phyloP scores from a whole-genome alignment of 2,888 invertebrate genomes.

The Hirtodrosophila trivittata region DNA sequence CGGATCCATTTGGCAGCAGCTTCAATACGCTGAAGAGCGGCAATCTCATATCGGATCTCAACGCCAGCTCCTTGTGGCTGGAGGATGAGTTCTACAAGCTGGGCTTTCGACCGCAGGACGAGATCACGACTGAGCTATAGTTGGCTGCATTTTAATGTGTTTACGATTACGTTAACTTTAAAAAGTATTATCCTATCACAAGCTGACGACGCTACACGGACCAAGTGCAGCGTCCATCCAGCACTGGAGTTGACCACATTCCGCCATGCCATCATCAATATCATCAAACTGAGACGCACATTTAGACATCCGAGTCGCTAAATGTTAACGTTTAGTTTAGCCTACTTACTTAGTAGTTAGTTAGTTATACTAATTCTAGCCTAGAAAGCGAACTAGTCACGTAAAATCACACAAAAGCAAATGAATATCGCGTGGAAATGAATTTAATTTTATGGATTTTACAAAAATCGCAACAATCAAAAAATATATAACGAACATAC shows the following conservation, averaged over 20 bases:
- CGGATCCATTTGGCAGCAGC: conserved; percentile 86
- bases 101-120: conserved; percentile 94
- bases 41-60: conserved; percentile 83
- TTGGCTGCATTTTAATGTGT: conserved; percentile 20
- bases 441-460: conserved; percentile 72
- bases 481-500: conserved; percentile 49
- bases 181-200: conserved; percentile 62
- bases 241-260: conserved; percentile 66
- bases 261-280: conserved; percentile 60
- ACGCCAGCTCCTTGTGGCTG: conserved; percentile 87
- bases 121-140: conserved; percentile 93
- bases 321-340: conserved; percentile 70
- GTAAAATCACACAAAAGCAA: conserved; percentile 63
- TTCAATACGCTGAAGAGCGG: conserved; percentile 85
- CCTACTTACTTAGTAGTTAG: conserved; percentile 35
- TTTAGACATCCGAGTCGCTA: conserved; percentile 64
- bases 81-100: conserved; percentile 93
- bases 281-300: conserved; percentile 62
- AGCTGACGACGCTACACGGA: conserved; percentile 59
- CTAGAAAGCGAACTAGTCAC: conserved; percentile 71
- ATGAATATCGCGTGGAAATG: conserved; percentile 52
- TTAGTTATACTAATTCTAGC: conserved; percentile 38
- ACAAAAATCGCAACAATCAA: conserved; percentile 69
- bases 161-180: conserved; percentile 18
- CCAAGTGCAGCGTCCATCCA: conserved; percentile 50